phyloP scores from a whole-genome alignment of 2,888 invertebrate species.

The Apamea monoglypha region DNA sequence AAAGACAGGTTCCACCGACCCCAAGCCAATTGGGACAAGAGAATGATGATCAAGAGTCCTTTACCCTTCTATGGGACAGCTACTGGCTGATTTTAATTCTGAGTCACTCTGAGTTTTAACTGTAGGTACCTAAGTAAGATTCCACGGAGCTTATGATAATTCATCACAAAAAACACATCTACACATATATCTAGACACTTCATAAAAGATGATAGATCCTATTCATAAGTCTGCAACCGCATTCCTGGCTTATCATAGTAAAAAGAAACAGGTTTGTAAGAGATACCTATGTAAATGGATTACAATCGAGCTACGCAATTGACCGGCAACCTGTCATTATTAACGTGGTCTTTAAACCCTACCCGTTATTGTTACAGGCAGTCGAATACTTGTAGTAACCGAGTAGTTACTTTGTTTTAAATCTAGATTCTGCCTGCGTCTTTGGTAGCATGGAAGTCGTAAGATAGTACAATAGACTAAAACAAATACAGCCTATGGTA shows the following conservation, averaged over 20 bases:
- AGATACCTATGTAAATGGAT: conserved; percentile 46
- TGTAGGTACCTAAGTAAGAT: background rate
- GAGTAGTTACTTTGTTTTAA: background rate
- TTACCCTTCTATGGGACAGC: background rate
- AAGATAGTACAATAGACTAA: no score
- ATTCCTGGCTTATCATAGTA: conserved; percentile 45
- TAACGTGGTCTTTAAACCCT: conserved; percentile 24
- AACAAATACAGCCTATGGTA: no score
- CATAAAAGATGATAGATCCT: conserved; percentile 47
- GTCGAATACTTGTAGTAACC: conserved; percentile 1
- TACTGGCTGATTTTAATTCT: no score
- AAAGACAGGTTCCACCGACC: background rate
- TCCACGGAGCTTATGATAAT: background rate
- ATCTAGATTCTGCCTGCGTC: no score
- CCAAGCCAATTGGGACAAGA: background rate
- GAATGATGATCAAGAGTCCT: background rate
- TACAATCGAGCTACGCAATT: conserved; percentile 40
- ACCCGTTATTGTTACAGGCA: conserved; percentile 26
- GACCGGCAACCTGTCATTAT: conserved; percentile 42
- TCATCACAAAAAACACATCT: background rate
- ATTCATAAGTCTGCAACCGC: conserved; percentile 46
- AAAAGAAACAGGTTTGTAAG: conserved; percentile 52
- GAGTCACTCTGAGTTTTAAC: background rate
- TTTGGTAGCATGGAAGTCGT: no score
- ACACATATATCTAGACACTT: conserved; percentile 11